Evolutionary conservation across 2,797 vertebrate genomes (phyloP).

Genomic region (Buceros bicornis): DNA sequence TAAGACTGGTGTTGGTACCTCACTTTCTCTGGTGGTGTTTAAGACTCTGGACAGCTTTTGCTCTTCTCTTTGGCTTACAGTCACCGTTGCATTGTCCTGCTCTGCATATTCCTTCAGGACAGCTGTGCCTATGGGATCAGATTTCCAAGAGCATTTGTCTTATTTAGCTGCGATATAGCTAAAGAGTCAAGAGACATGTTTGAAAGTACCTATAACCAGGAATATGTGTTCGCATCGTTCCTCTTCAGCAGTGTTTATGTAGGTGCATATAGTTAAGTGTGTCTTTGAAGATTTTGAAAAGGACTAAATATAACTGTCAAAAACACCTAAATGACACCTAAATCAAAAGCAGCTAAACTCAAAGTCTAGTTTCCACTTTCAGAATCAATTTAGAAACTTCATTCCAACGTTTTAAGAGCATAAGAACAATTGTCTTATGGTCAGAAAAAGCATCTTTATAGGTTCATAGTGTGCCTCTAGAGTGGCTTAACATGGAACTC

Average conservation of each 20-base stretch:
- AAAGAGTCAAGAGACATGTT: background rate
- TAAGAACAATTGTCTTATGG: background rate
- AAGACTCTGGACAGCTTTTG: background rate
- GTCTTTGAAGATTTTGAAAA: background rate
- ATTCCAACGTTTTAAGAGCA: background rate
- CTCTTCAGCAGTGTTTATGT: background rate
- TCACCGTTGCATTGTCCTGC: background rate
- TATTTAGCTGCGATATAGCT: background rate
- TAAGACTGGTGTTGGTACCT: background rate
- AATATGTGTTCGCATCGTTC: background rate
- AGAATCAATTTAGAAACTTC: background rate
- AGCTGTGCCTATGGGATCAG: background rate
- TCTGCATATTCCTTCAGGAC: background rate
- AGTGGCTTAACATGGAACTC: background rate
- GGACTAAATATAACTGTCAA: background rate
- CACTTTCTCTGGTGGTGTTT: background rate
- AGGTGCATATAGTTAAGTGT: background rate
- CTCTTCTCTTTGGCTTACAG: background rate
- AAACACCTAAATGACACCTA: background rate
- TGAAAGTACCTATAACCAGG: background rate
- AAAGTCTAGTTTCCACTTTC: background rate
- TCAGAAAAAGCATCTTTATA: background rate
- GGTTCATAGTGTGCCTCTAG: background rate
- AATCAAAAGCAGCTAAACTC: background rate
- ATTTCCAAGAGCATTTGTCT: background rate